Evolutionary conservation across 2,888 invertebrate genomes (phyloP), one percentile per base, ranked within the genome.

Genomic region (Ametastegia equiseti): DNA sequence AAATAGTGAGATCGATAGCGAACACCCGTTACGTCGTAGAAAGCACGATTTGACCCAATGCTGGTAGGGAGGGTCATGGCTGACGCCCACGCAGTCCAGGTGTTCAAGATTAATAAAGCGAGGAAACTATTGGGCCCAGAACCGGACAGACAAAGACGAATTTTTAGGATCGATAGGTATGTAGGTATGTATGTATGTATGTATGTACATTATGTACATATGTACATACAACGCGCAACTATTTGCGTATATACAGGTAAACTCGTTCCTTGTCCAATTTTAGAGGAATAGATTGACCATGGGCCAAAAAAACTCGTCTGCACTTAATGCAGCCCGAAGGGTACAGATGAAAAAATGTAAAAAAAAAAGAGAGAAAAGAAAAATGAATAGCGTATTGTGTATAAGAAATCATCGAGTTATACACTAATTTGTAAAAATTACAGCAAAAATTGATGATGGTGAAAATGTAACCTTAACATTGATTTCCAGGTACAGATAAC

Each of bases 71-170:
- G 84, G 84, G 83, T 85, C 83, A 78, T 27, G 85, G 81, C 71
- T 81, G 45, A 69, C 84, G 85, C 85, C 83, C 82, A 82, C 84
- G 79, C 42, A 42, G 71, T 80, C 84, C 85, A 86, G 86, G 85
- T 86, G 87, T 86, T 84, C 81, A 65, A 83, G 86, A 86, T 87
- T 86, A 86, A 86, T 84, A 82, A 84, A 82, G 71, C 80, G 84
- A 85, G 27, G 42, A 63, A 81, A 83, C 81, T 47, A 67, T 83
- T 75, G 80, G 33, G 2, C 15, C 13, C 13, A 54, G 36, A 75
- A 36, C 54, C 36, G 54, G 75, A 75, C 19, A 36, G 54, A 75
- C 75, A 75, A 75, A 75, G 54, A 75, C 50, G 19, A 45, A 36
- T 54, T 75, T 73, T 50, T 36, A 54, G 19, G 75, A 75, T 75